These are phyloP conservation scores for Perithous albicinctus DNA, from an alignment of 2,888 invertebrate species.

Conservation along the genomic window DNA sequence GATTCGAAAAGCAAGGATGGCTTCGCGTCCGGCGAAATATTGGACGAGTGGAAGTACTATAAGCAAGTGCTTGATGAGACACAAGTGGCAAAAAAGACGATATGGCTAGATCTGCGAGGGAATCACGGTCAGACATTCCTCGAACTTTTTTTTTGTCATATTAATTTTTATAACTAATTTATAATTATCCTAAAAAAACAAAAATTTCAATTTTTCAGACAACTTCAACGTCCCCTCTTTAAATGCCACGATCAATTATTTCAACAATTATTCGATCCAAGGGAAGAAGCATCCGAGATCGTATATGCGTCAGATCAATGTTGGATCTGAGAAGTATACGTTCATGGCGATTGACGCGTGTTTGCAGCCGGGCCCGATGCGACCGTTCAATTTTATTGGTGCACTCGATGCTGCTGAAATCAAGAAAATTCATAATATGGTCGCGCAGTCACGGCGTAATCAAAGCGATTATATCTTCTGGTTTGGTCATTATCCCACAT, in stretches of 20 bases:
- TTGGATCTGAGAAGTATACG: slow-evolving; percentile 88
- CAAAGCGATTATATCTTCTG: slow-evolving; percentile 89
- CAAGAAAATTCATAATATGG: slow-evolving; percentile 86
- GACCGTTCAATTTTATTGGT: slow-evolving; percentile 97
- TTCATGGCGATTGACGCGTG: slow-evolving; percentile 96
- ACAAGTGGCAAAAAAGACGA: slow-evolving; percentile 88
- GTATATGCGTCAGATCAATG: slow-evolving; percentile 88
- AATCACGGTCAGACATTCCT: slow-evolving; percentile 94
- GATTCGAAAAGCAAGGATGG: slow-evolving; percentile 93
- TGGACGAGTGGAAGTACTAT: slow-evolving; percentile 94
- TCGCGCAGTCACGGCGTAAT: slow-evolving; percentile 85
- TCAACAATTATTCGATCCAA: slow-evolving; percentile 92
- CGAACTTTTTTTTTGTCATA: not conserved
- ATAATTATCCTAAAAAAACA: slow-evolving; percentile 10
- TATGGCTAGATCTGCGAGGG: slow-evolving; percentile 96
- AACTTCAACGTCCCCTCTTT: slow-evolving; percentile 93
- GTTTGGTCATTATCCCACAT: slow-evolving; percentile 97
- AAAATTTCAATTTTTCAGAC: slow-evolving; percentile 88
- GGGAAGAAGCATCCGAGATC: slow-evolving; percentile 90
- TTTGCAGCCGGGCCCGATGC: slow-evolving; percentile 92
- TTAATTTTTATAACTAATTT: too few relatives aligned
- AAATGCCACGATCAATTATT: slow-evolving; percentile 91
- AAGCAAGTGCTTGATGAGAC: slow-evolving; percentile 89
- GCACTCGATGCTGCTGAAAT: slow-evolving; percentile 88
- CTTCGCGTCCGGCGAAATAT: slow-evolving; percentile 92